These are phyloP conservation scores for Varecia variegata DNA, from an alignment of 2,797 vertebrate species.

Conservation along the genomic window DNA sequence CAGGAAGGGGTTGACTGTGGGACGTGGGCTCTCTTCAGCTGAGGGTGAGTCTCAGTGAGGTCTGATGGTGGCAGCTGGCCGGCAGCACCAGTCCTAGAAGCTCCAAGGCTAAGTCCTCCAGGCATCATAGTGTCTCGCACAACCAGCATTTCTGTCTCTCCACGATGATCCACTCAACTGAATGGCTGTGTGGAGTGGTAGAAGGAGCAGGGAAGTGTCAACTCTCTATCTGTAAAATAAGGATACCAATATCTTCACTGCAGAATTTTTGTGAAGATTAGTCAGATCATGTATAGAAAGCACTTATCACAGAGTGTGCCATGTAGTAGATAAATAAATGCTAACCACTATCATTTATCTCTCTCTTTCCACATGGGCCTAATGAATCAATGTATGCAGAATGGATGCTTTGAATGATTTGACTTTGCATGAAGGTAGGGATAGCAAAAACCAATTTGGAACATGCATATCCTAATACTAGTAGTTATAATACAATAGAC, in stretches of 20 bases:
- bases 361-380: background rate
- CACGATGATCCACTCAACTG: rapidly evolving
- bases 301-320: background rate
- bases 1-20: background rate
- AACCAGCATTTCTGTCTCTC: background rate
- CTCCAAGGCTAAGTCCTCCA: background rate
- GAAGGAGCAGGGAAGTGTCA: background rate
- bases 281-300: background rate
- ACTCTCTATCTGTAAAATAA: background rate
- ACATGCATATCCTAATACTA: background rate
- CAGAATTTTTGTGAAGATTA: background rate
- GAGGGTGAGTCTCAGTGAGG: background rate
- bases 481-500: background rate
- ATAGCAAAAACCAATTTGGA: background rate
- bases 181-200: background rate
- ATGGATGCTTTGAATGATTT: background rate
- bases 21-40: background rate
- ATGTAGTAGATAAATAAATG: background rate
- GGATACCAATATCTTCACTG: background rate
- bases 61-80: background rate
- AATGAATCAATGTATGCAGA: background rate
- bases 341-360: background rate
- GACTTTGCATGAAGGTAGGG: background rate
- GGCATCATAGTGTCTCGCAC: too few relatives aligned
- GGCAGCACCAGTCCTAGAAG: too few relatives aligned